Base-by-base conservation (phyloP, 2,888 invertebrate species). In the Abrostola triplasia region DNA sequence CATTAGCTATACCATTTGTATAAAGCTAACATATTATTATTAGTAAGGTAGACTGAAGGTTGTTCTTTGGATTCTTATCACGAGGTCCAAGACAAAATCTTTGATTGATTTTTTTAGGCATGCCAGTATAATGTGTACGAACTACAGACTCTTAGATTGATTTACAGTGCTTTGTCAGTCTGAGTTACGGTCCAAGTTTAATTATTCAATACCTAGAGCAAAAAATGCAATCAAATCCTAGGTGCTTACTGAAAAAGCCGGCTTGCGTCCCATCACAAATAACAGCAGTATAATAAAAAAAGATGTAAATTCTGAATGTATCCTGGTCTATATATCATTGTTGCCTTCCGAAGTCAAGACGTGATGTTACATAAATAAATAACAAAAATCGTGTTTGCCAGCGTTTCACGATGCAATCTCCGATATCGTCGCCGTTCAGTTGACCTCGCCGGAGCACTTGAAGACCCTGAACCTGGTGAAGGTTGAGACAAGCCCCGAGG, bases 331-430 rank as follows among this genome's bases (percentile, higher is more conserved):
- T 65, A 41, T 54, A 35, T 8, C 44, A 47, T 24, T 13, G 13
- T 50, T 41, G 59, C 72, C 61, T 70, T 67, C 57, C 36, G 37
- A 65, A 56, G 54, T 40, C 50, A 11, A 64, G 51, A 51, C 44
- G 41, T 48, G 60, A 64, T 67, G 36, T 48, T 42, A 52, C 57
- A 53, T 60, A 73, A 71, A 42, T 58, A 56, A 56, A 60, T 67
- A 55, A 37, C 53, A 7, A 51, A 51, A 50, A 61, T 63, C 65
- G 58, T 68, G 51, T 66, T 66, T 36, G 41, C 36, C 86, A 95
- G 96, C 96, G 70, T 96, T 96, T 79, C 96, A 96, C 83, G 96
- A 96, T 83, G 96, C 96, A 37, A 91, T 96, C 56, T 96, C 96
- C 0, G 96, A 96, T 73, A 95, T 96, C 35, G 93, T 96, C 10